These are phyloP conservation scores for Halcyon chelicuti DNA, from an alignment of 2,797 vertebrate species.

Conservation along the genomic window DNA sequence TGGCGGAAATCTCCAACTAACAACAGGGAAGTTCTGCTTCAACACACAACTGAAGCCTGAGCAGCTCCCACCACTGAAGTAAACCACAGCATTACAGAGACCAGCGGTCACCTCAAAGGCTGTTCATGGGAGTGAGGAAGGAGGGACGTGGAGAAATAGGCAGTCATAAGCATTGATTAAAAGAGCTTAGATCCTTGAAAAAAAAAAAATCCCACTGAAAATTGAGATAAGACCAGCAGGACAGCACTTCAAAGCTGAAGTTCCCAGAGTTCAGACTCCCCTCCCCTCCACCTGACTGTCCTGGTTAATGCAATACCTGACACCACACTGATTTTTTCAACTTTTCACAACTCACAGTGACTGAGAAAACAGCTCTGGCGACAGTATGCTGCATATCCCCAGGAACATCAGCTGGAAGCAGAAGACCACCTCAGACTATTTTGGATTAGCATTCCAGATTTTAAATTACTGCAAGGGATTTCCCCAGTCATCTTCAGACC, in stretches of 20 bases:
- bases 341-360: neutral
- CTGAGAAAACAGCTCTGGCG: neutral
- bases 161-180: neutral
- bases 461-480: neutral
- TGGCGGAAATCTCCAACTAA: accelerated
- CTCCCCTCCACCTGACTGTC: neutral
- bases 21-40: neutral
- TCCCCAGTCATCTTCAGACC: neutral
- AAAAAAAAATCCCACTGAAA: neutral
- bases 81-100: neutral
- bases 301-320: neutral
- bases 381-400: neutral
- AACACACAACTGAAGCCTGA: neutral
- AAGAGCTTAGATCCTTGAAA: neutral
- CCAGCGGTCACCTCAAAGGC: neutral
- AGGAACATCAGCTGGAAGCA: neutral
- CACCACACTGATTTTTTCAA: neutral
- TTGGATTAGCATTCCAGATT: neutral
- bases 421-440: neutral
- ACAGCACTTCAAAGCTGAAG: neutral
- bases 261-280: neutral
- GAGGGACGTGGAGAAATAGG: neutral
- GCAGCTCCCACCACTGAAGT: neutral
- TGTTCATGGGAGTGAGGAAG: neutral
- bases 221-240: neutral